phyloP scores from a whole-genome alignment of 2,113 vertebrate species.

The Neolamprologus fasciatus region DNA sequence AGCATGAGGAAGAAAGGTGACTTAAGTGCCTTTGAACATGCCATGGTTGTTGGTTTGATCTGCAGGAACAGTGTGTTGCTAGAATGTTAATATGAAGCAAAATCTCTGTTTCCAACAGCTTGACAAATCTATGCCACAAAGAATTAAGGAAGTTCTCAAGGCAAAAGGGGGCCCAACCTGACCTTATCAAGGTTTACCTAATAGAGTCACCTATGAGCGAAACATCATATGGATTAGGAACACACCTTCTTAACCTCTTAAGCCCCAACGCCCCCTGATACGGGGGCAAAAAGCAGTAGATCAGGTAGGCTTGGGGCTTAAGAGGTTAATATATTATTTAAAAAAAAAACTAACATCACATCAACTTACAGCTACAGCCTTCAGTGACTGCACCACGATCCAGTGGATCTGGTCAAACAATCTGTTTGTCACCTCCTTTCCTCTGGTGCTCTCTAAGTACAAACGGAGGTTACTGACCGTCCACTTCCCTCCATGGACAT shows the following conservation, averaged over 20 bases:
- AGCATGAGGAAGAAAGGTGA: background rate
- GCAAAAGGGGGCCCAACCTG: background rate
- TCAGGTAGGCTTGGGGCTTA: too few species aligned
- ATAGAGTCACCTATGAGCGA: background rate
- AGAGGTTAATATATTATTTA: background rate
- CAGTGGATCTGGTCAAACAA: slow-evolving; percentile 97
- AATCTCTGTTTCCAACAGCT: background rate
- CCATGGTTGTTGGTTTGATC: background rate
- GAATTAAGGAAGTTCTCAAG: background rate
- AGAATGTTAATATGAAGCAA: background rate
- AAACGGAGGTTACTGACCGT: slow-evolving; percentile 90
- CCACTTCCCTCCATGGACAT: slow-evolving; percentile 97
- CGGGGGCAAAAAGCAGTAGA: too few species aligned
- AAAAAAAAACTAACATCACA: background rate
- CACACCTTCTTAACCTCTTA: background rate
- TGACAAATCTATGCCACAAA: background rate
- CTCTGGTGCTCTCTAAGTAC: slow-evolving; percentile 95
- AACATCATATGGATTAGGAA: background rate
- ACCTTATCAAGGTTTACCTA: background rate
- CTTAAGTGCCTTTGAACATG: background rate
- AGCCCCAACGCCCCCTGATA: too few species aligned
- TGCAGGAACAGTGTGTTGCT: background rate
- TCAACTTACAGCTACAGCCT: slow-evolving; percentile 88
- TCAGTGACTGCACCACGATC: slow-evolving; percentile 96
- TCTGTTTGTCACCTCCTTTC: slow-evolving; percentile 86